Conservation (phyloP, 2,113 vertebrate species). For the Opisthocomus hoazin region DNA sequence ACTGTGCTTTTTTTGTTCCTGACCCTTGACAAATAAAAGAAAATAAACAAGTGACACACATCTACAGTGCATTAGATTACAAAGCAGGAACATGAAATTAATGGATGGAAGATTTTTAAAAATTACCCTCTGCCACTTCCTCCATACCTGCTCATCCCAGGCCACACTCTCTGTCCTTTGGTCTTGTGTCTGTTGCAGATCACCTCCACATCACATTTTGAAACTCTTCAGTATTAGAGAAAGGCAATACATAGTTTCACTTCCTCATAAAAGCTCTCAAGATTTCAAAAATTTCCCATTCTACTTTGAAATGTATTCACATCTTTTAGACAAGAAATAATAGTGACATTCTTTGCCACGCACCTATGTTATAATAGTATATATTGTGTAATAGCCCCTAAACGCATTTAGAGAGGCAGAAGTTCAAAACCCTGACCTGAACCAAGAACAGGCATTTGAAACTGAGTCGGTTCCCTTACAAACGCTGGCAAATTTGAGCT, state of each 20-base stretch:
- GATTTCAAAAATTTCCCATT: background rate
- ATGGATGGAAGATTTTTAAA: background rate
- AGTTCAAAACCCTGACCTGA: background rate
- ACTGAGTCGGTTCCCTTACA: background rate
- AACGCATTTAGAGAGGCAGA: background rate
- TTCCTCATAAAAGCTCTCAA: background rate
- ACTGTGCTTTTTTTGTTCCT: background rate
- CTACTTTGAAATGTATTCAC: background rate
- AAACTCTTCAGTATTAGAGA: background rate
- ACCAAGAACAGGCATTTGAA: background rate
- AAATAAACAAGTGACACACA: background rate
- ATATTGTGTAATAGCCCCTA: background rate
- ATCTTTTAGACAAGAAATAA: background rate
- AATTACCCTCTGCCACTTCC: background rate
- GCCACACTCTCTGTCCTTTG: background rate
- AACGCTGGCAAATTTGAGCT: background rate
- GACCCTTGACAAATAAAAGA: background rate
- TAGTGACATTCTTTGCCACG: background rate
- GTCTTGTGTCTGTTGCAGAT: background rate
- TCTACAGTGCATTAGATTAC: background rate
- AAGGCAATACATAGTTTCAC: background rate
- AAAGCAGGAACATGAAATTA: background rate
- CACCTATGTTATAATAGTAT: background rate
- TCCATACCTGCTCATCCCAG: background rate
- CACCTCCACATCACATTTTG: background rate